Evolutionary conservation across 2,113 vertebrate genomes (phyloP).

Genomic region (Strigops habroptila): DNA sequence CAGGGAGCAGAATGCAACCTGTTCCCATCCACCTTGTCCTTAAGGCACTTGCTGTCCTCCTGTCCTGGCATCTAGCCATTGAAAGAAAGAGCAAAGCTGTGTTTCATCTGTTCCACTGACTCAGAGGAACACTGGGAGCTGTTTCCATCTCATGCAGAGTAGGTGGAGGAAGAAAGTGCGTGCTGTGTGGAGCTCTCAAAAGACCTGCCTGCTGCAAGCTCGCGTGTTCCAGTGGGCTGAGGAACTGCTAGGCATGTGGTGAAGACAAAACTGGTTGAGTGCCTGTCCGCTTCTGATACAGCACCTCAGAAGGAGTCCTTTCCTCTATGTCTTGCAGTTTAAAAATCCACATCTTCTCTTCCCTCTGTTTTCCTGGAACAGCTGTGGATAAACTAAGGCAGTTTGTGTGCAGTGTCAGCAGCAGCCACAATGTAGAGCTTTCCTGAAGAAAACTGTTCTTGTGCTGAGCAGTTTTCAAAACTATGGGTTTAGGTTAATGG

Average conservation of each 20-base stretch:
- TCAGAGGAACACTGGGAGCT: slow-evolving; percentile 32
- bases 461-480: background rate
- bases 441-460: background rate
- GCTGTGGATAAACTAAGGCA: background rate
- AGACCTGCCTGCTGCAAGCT: slow-evolving; percentile 37
- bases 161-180: slow-evolving; percentile 44
- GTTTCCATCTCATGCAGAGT: slow-evolving; percentile 22
- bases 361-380: background rate
- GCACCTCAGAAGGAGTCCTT: slow-evolving; percentile 14
- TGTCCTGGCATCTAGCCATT: slow-evolving; percentile 28
- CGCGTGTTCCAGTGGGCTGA: slow-evolving; percentile 34
- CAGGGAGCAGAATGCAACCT: background rate
- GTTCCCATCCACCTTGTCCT: background rate
- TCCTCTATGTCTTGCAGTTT: background rate
- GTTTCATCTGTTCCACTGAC: slow-evolving; percentile 49
- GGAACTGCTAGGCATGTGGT: background rate
- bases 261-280: background rate
- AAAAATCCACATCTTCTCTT: background rate
- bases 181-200: background rate
- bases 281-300: background rate
- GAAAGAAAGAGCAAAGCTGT: slow-evolving; percentile 52
- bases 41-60: slow-evolving; percentile 32
- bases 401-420: background rate
- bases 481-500: background rate
- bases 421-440: background rate